Evolutionary conservation across 2,113 vertebrate genomes (phyloP), one percentile per base, ranked within the genome.

Genomic region (Semicossyphus pulcher): DNA sequence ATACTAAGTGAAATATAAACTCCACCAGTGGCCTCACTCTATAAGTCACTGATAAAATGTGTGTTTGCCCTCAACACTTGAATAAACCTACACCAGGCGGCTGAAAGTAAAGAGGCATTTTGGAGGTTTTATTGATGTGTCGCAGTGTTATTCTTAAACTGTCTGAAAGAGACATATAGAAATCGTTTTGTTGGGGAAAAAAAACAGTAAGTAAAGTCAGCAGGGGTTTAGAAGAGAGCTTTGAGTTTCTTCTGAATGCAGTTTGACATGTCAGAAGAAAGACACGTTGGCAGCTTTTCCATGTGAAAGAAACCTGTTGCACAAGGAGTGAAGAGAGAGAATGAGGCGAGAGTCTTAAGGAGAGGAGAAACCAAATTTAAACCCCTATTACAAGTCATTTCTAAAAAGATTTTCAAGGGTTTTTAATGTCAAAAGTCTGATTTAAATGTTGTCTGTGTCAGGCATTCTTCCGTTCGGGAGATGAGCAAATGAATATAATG

Each of bases 261-360:
- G 45, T 36, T 42, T 52, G 58, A 49, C 60, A 14, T 21, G 36
- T 65, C 62, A 51, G 39, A 61, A 14, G 57, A 72, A 63, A 68
- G 26, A 25, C 28, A 23, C 34, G 41, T 76, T 53, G 52, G 62
- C 52, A 76, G 76, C 10, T 69, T 72, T 79, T 57, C 68, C 0
- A 57, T 60, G 47, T 29, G 20, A 74, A 61, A 23, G n/a, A 59
- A 64, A 63, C 62, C 63, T 61, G n/a, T 32, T 20, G 8, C 1
- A n/a, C 42, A 16, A 26, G 26, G 5, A 53, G 16, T 62, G 41
- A 64, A 21, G 26, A 10, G 18, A 47, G 16, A 48, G 14, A 31
- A 45, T 12, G 12, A 14, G 63, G 25, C 2, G 10, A 8, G 11
- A 42, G 18, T 21, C 14, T 45, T 23, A 10, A 12, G 20, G 18